phyloP scores from a whole-genome alignment of 2,888 invertebrate species.

The Melanostoma mellinum region DNA sequence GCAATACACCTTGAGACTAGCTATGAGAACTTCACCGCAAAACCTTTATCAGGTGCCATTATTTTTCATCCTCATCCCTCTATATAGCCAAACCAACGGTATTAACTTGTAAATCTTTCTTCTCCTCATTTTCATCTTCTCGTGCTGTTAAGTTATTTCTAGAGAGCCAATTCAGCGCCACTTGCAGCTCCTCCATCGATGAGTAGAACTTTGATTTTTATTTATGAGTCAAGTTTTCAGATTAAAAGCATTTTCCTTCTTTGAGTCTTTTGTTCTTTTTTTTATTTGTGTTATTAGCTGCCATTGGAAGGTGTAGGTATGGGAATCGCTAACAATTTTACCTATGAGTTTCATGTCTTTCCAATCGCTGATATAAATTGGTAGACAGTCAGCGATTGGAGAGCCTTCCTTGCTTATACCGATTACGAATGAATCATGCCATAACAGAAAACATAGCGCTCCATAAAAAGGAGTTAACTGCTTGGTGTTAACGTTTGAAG shows the following conservation, averaged over 20 bases:
- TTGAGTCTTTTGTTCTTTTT: conserved; percentile 28
- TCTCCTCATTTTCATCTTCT: conserved; percentile 68
- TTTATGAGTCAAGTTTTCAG: conserved; percentile 73
- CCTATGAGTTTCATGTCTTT: too few relatives aligned
- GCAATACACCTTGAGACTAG: neutral
- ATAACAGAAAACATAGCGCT: too few relatives aligned
- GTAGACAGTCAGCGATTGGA: too few relatives aligned
- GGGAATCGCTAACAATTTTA: neutral
- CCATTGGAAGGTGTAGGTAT: neutral
- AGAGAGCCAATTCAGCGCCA: conserved; percentile 20
- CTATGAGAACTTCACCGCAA: neutral
- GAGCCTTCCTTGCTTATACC: too few relatives aligned
- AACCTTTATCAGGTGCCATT: conserved; percentile 60
- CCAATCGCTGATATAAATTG: too few relatives aligned
- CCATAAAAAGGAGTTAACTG: too few relatives aligned
- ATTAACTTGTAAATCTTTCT: conserved; percentile 71
- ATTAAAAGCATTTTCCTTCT: conserved; percentile 62
- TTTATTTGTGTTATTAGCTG: neutral
- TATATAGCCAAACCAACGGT: conserved; percentile 25
- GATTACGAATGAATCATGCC: too few relatives aligned
- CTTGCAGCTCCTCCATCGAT: conserved; percentile 48
- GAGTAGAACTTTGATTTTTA: conserved; percentile 70
- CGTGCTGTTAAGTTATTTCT: conserved; percentile 46
- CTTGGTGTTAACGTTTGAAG: too few relatives aligned
- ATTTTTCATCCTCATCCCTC: conserved; percentile 45